phyloP scores from a whole-genome alignment of 2,797 vertebrate genomes.

The Catamblyrhynchus diadema region DNA sequence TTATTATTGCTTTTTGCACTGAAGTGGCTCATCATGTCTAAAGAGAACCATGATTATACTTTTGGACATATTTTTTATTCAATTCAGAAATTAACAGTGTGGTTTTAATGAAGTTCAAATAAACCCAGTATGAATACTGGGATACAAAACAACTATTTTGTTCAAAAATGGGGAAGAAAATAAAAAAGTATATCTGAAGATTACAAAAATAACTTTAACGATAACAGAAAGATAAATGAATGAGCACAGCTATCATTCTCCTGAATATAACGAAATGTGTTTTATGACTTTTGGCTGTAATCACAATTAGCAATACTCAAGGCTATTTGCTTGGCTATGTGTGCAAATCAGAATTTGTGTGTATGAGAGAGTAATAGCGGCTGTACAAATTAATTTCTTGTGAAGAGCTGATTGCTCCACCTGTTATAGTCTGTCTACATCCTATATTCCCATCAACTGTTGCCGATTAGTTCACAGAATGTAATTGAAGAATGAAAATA shows the following conservation, averaged over 20 bases:
- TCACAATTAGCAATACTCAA: slow-evolving; percentile 67
- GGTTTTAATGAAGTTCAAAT: slow-evolving; percentile 39
- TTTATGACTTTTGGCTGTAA: slow-evolving; percentile 67
- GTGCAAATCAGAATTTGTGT: slow-evolving; percentile 16
- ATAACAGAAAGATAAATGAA: slow-evolving; percentile 35
- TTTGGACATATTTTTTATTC: slow-evolving; percentile 49
- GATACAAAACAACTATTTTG: slow-evolving; percentile 54
- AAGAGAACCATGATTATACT: slow-evolving; percentile 50
- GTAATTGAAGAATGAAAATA: slow-evolving; percentile 68
- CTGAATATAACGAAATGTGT: slow-evolving; percentile 38
- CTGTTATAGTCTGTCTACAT: slow-evolving; percentile 65
- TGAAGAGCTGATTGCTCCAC: slow-evolving; percentile 67
- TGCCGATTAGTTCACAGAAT: slow-evolving; percentile 66
- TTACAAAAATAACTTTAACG: slow-evolving; percentile 50
- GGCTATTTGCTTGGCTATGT: slow-evolving; percentile 56
- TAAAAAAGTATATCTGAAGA: background rate
- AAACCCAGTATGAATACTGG: slow-evolving; percentile 15
- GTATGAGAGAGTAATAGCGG: background rate
- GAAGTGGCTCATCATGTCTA: background rate
- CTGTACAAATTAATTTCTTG: slow-evolving; percentile 70
- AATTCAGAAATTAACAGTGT: slow-evolving; percentile 53
- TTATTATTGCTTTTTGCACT: background rate
- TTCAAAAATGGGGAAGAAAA: slow-evolving; percentile 51
- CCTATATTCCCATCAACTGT: slow-evolving; percentile 66
- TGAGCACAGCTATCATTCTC: slow-evolving; percentile 18